phyloP scores from a whole-genome alignment of 2,113 vertebrate species.

The Zeus faber region DNA sequence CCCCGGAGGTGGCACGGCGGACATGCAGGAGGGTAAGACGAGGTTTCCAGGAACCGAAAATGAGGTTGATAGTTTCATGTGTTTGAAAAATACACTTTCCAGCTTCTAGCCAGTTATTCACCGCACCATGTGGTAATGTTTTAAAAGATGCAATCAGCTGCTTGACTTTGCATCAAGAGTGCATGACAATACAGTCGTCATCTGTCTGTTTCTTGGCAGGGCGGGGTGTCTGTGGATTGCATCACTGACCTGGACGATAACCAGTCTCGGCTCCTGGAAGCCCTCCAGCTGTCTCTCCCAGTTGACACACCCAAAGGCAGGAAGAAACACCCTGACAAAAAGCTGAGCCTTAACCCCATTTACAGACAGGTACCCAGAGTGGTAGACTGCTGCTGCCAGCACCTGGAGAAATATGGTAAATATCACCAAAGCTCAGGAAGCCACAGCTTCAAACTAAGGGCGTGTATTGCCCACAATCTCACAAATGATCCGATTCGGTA shows the following conservation, averaged over 20 bases:
- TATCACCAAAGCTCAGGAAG: slow-evolving; percentile 14
- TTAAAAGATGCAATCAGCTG: too few relatives aligned
- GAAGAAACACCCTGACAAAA: slow-evolving; percentile 89
- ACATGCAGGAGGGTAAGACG: slow-evolving; percentile 86
- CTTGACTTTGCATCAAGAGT: neutral
- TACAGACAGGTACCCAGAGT: slow-evolving; percentile 94
- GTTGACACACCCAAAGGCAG: slow-evolving; percentile 85
- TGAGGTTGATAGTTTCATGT: too few relatives aligned
- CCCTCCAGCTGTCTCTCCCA: slow-evolving; percentile 94
- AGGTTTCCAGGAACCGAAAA: too few relatives aligned
- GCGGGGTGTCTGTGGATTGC: slow-evolving; percentile 97
- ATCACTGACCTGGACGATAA: slow-evolving; percentile 97
- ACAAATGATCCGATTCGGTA: too few relatives aligned
- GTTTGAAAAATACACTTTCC: too few relatives aligned
- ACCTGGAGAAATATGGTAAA: slow-evolving; percentile 94
- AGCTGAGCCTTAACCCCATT: slow-evolving; percentile 96
- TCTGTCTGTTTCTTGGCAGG: slow-evolving; percentile 72
- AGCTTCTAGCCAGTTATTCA: slow-evolving; percentile 9
- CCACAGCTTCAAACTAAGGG: too few relatives aligned
- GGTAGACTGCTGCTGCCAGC: slow-evolving; percentile 94
- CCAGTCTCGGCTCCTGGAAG: slow-evolving; percentile 92
- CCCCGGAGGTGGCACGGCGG: slow-evolving; percentile 81
- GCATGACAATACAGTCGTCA: slow-evolving; percentile 15
- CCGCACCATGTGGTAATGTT: neutral
- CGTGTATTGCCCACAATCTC: too few relatives aligned